Evolutionary conservation across 2,888 invertebrate genomes (phyloP), one percentile per base, ranked within the genome.

Genomic region (Brachylomia viminalis): DNA sequence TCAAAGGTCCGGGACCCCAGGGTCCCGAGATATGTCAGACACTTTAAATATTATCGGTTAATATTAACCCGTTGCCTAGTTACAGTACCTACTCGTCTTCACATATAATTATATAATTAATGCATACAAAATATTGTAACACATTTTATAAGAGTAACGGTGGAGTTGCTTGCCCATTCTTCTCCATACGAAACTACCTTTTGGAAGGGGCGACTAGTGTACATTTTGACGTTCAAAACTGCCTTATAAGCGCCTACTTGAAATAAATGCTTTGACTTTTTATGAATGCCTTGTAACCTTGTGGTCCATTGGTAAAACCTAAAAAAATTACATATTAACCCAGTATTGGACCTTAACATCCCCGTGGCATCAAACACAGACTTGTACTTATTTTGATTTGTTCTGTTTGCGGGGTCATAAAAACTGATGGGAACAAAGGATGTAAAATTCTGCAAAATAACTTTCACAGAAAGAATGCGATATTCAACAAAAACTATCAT

Each of bases 401-500:
- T 56, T 56, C 45, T 33, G 56, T 56, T 47, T 71, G 23, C 7
- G n/a, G 20, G 11, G 42, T 33, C n/a, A 42, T 58, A 65, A 42
- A 58, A 67, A 45, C 54, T 47, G 27, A 52, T 52, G 3, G 2
- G 8, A 33, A 68, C 27, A 59, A 66, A 27, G 4, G 10, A 52
- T 27, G 5, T 33, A 76, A 70, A 69, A 58, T 13, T 0, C 15
- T 13, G 17, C 23, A 0, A 27, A 52, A 33, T 70, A 45, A 65
- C n/a, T 23, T 38, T 17, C 15, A 33, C 45, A 30, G 11, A 3
- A 79, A 76, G 79, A 80, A 81, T 73, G 77, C 33, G 68, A 62
- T 73, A n/a, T 72, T 33, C 10, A 49, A 65, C 33, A 59, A 65
- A 72, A 77, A 77, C 82, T 85, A 77, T 67, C 52, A 59, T 75